Percentiles rank a stretch among this genome's conserved stretches.
These are phyloP conservation scores for Orchestes rusci DNA, from an alignment of 2,888 invertebrate genomes.

Conservation along the genomic window DNA sequence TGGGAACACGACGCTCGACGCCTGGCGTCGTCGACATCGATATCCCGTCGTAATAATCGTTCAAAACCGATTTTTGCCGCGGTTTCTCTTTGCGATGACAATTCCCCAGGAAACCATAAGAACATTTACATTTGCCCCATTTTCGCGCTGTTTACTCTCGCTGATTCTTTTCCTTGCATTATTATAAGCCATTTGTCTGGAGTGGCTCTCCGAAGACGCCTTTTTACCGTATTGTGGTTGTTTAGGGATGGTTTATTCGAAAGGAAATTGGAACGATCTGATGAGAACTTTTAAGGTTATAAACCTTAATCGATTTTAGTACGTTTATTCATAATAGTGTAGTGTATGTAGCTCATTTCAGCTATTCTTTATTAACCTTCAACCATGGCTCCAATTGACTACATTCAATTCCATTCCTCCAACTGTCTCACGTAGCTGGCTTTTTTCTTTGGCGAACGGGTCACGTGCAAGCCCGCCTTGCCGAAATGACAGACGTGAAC, in stretches of 20 bases:
- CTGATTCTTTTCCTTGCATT: constrained; percentile 24
- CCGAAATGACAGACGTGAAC: constrained; percentile 44
- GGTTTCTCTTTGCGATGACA: constrained; percentile 22
- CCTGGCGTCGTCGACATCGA: constrained; percentile 1
- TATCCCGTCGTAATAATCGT: constrained; percentile 23
- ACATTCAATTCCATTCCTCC: too few relatives aligned
- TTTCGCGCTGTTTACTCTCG: constrained; percentile 29
- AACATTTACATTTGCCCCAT: constrained; percentile 30
- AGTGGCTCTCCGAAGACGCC: constrained; percentile 15
- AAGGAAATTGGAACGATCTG: too few relatives aligned
- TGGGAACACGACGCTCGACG: constrained; percentile 13
- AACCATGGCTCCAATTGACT: too few relatives aligned
- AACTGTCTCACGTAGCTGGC: constrained; percentile 9
- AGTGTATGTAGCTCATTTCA: too few relatives aligned
- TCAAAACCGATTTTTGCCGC: constrained; percentile 28
- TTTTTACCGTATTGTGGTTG: too few relatives aligned
- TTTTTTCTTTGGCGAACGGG: constrained; percentile 20
- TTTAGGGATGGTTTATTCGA: too few relatives aligned
- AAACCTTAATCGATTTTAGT: too few relatives aligned
- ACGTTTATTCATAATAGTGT: too few relatives aligned
- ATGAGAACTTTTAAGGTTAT: too few relatives aligned
- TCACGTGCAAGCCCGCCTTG: constrained; percentile 41
- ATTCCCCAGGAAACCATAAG: constrained; percentile 22
- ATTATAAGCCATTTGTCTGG: constrained; percentile 16
- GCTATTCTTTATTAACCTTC: too few relatives aligned